Conservation (phyloP, 2,797 vertebrate species). For the Rachycentron canadum region DNA sequence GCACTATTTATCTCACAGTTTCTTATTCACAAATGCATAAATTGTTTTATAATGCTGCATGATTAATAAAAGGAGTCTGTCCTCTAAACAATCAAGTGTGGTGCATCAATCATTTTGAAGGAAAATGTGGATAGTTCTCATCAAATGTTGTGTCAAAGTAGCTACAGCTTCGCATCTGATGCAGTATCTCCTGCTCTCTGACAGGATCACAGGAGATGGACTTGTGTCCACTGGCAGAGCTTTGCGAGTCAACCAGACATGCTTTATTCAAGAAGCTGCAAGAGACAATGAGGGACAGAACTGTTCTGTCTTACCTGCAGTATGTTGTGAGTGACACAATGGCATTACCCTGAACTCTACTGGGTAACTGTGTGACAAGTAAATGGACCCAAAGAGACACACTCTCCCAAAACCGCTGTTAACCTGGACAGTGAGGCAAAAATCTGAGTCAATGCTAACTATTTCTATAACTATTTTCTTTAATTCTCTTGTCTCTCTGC, state of each 20-base stretch:
- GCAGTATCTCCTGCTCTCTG: slow-evolving; percentile 27
- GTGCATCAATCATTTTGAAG: neutral
- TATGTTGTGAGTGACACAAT: slow-evolving; percentile 82
- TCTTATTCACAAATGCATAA: too few species aligned
- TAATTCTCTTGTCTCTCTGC: neutral
- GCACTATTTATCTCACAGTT: neutral
- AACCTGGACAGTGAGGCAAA: neutral
- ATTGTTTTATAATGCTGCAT: too few species aligned
- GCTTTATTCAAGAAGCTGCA: slow-evolving; percentile 76
- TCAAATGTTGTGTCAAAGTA: neutral
- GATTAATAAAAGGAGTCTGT: neutral
- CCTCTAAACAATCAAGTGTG: neutral
- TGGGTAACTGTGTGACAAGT: neutral
- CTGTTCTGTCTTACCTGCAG: slow-evolving; percentile 80
- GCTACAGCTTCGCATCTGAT: slow-evolving; percentile 8
- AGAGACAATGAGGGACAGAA: slow-evolving; percentile 77
- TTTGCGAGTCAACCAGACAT: slow-evolving; percentile 69
- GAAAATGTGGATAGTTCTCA: neutral
- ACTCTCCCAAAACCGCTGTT: neutral
- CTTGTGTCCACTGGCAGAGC: slow-evolving; percentile 83
- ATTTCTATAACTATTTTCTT: neutral
- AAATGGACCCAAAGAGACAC: neutral
- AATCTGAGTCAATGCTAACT: too few species aligned
- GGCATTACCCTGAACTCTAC: neutral
- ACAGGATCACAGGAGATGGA: slow-evolving; percentile 77